These are phyloP conservation scores for Azorinus chamasolen DNA, from an alignment of 2,888 invertebrate genomes.

Conservation along the genomic window DNA sequence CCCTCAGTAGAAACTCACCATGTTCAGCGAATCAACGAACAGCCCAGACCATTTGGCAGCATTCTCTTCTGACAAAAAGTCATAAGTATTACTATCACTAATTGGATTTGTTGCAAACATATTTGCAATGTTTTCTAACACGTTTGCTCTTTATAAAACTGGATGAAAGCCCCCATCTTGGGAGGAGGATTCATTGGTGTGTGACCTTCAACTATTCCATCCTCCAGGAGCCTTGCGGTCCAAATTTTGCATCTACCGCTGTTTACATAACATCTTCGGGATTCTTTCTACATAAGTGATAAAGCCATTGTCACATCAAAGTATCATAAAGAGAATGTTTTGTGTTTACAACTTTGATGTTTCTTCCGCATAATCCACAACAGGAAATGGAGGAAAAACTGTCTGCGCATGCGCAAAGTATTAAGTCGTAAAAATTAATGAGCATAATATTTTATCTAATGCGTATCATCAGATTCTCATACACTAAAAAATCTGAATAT, in stretches of 20 bases:
- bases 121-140: conserved; percentile 48
- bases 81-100: conserved; percentile 88
- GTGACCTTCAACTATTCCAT: conserved; percentile 66
- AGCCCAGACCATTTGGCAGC: conserved; percentile 96
- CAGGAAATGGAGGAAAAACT: conserved; percentile 67
- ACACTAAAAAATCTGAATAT: no score
- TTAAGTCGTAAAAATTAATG: conserved; percentile 12
- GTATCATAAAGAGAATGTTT: conserved; percentile 44
- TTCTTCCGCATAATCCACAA: conserved; percentile 75
- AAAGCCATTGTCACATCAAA: conserved; percentile 37
- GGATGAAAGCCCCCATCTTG: conserved; percentile 62
- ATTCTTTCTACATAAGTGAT: conserved; percentile 32
- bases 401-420: conserved; percentile 66
- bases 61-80: conserved; percentile 96
- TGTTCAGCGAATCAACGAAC: conserved; percentile 94
- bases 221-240: conserved; percentile 32
- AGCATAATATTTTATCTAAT: no score
- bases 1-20: conserved; percentile 88
- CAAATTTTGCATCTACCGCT: conserved; percentile 14
- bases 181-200: conserved; percentile 63
- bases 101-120: conserved; percentile 71
- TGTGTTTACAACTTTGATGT: conserved; percentile 52
- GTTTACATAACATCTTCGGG: conserved; percentile 10
- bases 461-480: no score
- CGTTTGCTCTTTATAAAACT: conserved; percentile 35